These are phyloP conservation scores for Machimus rusticus DNA, from an alignment of 2,888 invertebrate species.

Conservation along the genomic window DNA sequence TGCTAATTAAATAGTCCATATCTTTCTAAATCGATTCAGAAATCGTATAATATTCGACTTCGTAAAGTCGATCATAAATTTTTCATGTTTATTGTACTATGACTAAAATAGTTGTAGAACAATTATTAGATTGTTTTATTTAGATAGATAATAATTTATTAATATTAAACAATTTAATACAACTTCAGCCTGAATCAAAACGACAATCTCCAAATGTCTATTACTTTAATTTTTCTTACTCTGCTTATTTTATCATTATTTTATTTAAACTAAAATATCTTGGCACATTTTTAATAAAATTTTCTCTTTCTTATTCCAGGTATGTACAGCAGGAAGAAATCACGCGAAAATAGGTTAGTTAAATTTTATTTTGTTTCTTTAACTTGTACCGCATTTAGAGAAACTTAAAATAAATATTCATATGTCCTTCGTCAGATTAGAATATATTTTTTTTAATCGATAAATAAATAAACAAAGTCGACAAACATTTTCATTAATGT, in stretches of 20 bases:
- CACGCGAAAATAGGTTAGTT: conserved; percentile 32
- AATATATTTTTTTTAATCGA: background rate
- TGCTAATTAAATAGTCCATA: too few relatives aligned
- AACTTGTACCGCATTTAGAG: background rate
- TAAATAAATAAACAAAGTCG: background rate
- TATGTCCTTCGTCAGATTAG: background rate
- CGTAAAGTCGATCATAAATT: too few relatives aligned
- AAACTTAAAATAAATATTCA: background rate
- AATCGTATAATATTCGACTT: too few relatives aligned
- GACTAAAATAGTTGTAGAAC: too few relatives aligned
- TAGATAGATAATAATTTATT: too few relatives aligned
- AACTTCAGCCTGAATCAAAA: too few relatives aligned
- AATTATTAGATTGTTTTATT: too few relatives aligned
- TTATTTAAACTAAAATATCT: background rate
- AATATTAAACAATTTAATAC: too few relatives aligned
- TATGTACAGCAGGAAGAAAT: conserved; percentile 31
- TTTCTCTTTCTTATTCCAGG: background rate
- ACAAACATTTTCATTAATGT: too few relatives aligned
- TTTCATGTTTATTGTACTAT: too few relatives aligned
- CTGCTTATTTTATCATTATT: background rate
- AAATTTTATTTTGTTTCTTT: background rate
- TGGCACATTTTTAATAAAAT: background rate
- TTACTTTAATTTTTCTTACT: background rate
- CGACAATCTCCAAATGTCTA: too few relatives aligned
- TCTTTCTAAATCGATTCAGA: too few relatives aligned